Base-by-base conservation (phyloP, 2,888 invertebrate genomes). In the Hirtodrosophila duncani region DNA sequence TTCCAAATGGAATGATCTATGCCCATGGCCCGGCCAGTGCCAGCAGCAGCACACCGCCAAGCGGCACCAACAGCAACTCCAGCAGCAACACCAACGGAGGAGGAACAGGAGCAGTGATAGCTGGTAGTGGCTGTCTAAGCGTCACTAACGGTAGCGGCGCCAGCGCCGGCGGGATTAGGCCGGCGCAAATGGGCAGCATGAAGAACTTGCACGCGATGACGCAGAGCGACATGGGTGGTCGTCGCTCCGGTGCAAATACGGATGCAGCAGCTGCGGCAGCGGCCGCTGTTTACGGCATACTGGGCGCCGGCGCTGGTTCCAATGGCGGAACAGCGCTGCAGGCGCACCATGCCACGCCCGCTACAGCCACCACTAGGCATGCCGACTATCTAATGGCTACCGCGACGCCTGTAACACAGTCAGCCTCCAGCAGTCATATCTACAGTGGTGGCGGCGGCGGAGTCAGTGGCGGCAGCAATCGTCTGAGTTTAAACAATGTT, bases 1-100 rank as follows among this genome's bases (percentile, higher is more conserved):
- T 87, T 70, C 86, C 87, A 23, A 87, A 87, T 67, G 87, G 86
- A 44, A 79, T 86, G 75, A 82, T 85, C 55, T 86, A 86, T 65
- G 75, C 72, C 14, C 72, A 82, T 16, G 81, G 80, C 1, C 61
- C 39, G 58, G 67, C 78, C 36, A 77, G 77, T 27, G 77, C 70
- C 8, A 62, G 64, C 33, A 66, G 63, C 17, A 63, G 68, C 18
- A 63, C 67, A 3, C 58, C 71, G 16, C 57, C 69, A 2, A 53
- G 69, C 5, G 69, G 71, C 5, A 56, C n/a, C 55, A 7, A 43
- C 51, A 2, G 31, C n/a, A n/a, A n/a, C n/a, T n/a, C n/a, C n/a
- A n/a, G n/a, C n/a, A n/a, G n/a, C n/a, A n/a, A n/a, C n/a, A n/a
- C n/a, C n/a, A n/a, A n/a, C n/a, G n/a, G n/a, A n/a, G n/a, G n/a